phyloP scores from a whole-genome alignment of 2,113 vertebrate genomes.

The Murina feae region DNA sequence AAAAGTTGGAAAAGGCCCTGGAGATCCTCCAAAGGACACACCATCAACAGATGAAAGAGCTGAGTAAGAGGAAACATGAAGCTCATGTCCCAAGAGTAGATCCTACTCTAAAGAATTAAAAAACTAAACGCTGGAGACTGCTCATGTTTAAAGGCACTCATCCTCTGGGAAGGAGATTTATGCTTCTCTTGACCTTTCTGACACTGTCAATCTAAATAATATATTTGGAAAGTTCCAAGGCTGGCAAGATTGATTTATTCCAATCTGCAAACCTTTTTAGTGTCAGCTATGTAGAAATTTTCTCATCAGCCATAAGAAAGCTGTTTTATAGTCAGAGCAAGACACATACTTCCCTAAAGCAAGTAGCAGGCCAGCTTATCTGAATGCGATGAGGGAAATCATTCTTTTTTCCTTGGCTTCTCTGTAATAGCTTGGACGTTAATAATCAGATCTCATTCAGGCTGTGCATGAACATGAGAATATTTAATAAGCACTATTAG shows the following conservation, averaged over 20 bases:
- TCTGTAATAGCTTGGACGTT: constrained; percentile 37
- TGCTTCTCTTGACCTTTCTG: neutral
- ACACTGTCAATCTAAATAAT: neutral
- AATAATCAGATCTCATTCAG: constrained; percentile 54
- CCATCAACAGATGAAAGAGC: neutral
- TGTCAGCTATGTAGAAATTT: constrained; percentile 33
- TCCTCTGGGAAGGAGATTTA: neutral
- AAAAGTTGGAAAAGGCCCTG: neutral
- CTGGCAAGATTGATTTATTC: constrained; percentile 16
- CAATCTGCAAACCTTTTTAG: neutral
- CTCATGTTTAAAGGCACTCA: neutral
- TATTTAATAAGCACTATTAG: constrained; percentile 10
- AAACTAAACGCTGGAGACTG: neutral
- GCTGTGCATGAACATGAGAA: constrained; percentile 10
- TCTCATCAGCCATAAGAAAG: constrained; percentile 24
- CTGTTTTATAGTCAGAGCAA: constrained; percentile 61
- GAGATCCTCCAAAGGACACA: neutral
- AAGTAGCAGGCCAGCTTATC: constrained; percentile 45
- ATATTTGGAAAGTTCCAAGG: neutral
- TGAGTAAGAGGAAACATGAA: neutral
- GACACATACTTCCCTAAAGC: constrained; percentile 33
- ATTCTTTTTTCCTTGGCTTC: constrained; percentile 27
- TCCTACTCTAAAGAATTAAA: neutral
- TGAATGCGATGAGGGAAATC: neutral
- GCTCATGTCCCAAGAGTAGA: neutral